Percentiles rank a stretch among this genome's conserved stretches.
Conservation (phyloP, 2,113 vertebrate genomes). For the Orycteropus afer region DNA sequence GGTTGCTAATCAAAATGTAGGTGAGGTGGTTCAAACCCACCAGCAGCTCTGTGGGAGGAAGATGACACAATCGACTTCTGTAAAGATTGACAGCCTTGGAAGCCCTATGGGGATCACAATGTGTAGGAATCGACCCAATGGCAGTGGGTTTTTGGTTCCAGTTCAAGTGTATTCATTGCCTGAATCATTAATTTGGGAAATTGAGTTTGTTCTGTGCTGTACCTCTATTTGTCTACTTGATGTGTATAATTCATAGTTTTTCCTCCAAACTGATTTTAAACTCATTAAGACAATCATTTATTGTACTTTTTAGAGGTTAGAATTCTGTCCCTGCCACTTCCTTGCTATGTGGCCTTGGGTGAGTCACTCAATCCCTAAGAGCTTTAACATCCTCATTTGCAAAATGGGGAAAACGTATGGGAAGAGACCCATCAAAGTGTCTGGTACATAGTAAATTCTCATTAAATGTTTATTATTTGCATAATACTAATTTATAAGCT, state of each 20-base stretch:
- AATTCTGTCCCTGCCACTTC: not conserved
- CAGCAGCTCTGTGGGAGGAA: too few species aligned
- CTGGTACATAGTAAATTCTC: slow-evolving; percentile 1
- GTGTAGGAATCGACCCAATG: too few species aligned
- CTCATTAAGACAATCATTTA: not conserved
- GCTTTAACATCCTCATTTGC: not conserved
- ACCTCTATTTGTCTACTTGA: not conserved
- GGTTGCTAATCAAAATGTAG: too few species aligned
- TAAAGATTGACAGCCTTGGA: too few species aligned
- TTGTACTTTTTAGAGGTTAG: not conserved
- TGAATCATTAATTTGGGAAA: not conserved
- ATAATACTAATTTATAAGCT: slow-evolving; percentile 64
- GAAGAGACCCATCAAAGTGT: not conserved
- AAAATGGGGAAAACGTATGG: slow-evolving; percentile 13
- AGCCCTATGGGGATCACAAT: too few species aligned
- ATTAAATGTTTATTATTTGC: slow-evolving; percentile 68
- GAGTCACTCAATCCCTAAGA: not conserved
- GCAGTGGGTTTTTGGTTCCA: too few species aligned
- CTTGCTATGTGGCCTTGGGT: not conserved
- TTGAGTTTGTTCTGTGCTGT: not conserved
- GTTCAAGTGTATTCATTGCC: not conserved
- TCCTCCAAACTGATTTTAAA: not conserved
- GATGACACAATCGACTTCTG: too few species aligned
- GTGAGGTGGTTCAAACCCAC: too few species aligned
- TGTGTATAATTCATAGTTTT: not conserved